Conservation (phyloP, 2,888 invertebrate genomes). For the Noctua janthe region DNA sequence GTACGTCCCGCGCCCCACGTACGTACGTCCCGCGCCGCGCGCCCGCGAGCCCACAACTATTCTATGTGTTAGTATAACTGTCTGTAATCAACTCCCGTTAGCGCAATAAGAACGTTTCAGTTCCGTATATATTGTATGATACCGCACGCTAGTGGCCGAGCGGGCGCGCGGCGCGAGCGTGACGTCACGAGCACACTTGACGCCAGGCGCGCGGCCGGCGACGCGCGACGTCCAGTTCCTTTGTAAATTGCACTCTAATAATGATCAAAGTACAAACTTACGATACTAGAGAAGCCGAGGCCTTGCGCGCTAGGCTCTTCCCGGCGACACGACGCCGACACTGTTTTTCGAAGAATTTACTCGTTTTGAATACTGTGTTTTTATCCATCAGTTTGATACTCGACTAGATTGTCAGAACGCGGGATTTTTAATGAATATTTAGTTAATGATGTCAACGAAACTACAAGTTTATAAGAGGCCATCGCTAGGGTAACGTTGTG, state of each 20-base stretch:
- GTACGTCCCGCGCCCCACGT: not conserved
- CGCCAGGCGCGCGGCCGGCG: constrained; percentile 27
- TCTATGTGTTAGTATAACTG: constrained; percentile 58
- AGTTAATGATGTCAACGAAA: constrained; percentile 65
- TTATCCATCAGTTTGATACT: constrained; percentile 65
- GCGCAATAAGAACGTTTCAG: constrained; percentile 58
- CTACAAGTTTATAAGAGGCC: constrained; percentile 71
- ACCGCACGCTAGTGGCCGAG: constrained; percentile 45
- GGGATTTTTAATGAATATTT: constrained; percentile 60
- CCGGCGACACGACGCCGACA: constrained; percentile 66
- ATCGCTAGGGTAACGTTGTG: constrained; percentile 70
- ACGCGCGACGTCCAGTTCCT: constrained; percentile 54
- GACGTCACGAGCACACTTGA: constrained; percentile 16
- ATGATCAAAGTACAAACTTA: constrained; percentile 78
- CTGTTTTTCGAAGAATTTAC: constrained; percentile 83
- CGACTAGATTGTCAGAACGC: constrained; percentile 60
- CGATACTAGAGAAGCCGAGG: constrained; percentile 53
- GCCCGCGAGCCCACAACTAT: constrained; percentile 33
- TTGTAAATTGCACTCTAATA: constrained; percentile 68
- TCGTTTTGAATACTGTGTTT: constrained; percentile 74
- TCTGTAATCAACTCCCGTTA: constrained; percentile 64
- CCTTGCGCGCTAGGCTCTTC: constrained; percentile 45
- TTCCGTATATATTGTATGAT: constrained; percentile 42
- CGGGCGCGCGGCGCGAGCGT: constrained; percentile 33
- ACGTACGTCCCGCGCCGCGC: not conserved